Evolutionary conservation across 1,140 invertebrate genomes (phyloP), one percentile per base, ranked within the genome.

Genomic region (Pygmarrhopalites habei): DNA sequence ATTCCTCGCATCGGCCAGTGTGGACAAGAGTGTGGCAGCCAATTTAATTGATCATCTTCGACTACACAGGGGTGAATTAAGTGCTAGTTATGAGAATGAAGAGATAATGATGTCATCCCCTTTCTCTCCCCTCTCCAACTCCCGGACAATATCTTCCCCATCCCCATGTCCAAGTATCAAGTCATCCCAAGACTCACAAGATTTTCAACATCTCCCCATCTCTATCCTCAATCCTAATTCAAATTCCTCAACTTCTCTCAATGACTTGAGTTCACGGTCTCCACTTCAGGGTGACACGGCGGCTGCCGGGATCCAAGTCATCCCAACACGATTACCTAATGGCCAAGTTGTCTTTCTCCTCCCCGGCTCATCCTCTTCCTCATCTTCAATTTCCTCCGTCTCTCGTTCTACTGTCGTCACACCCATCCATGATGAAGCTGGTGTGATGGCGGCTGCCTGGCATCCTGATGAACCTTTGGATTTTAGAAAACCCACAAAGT

Each of bases 1-100:
- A 72, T 72, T 65, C 41, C 58, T 69, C 52, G 64, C 67, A 19
- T 68, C 65, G n/a, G 69, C 72, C 21, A 68, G 70, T n/a, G 66
- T 75, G 51, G 87, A 89, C 58, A 78, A 82, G 0, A 82, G 81
- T 0, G 79, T 86, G 1, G 82, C 85, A 66, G 83, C 87, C 60
- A 79, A 85, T 19, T 75, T 89, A 10, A 72, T 88, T 1, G 78
- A 83, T 3, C 86, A 89, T 71, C 72, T 89, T 65, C 84, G 87
- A 69, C 82, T 81, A 10, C 29, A 29, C 23, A 28, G 29, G 26
- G 15, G 12, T 12, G 47, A n/a, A 10, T 49, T 19, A 49, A n/a
- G 7, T 49, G 7, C 14, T 7, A 28, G 14, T 26, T 29, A 10
- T 5, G 51, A 12, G 23, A 10, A 10, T 12, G 51, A 55, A 5